Evolutionary conservation across 2,888 invertebrate species (phyloP).

Genomic region (Pyrochroa serraticornis): DNA sequence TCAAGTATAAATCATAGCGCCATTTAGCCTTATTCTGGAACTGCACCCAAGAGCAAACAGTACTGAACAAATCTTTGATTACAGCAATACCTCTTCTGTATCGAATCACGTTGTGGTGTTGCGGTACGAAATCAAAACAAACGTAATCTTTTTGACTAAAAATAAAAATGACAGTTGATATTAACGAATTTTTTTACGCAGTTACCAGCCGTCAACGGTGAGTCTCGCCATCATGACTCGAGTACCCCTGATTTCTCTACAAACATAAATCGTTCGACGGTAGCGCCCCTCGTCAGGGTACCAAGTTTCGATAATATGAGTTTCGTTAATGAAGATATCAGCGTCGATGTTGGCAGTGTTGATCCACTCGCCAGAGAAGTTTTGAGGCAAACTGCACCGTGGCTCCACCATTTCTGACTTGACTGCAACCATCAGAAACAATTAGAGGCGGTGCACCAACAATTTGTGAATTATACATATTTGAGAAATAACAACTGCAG

Average conservation of each 20-base stretch:
- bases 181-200: slow-evolving; percentile 4
- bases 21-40: slow-evolving; percentile 84
- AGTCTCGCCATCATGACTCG: slow-evolving; percentile 95
- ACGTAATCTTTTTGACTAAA: slow-evolving; percentile 94
- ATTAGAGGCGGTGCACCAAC: background rate
- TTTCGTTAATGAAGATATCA: slow-evolving; percentile 91
- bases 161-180: slow-evolving; percentile 25
- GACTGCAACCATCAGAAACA: slow-evolving; percentile 48
- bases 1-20: slow-evolving; percentile 85
- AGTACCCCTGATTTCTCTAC: slow-evolving; percentile 88
- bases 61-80: slow-evolving; percentile 88
- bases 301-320: slow-evolving; percentile 95
- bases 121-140: slow-evolving; percentile 94
- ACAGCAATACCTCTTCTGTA: slow-evolving; percentile 88
- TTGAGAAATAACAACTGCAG: too few relatives aligned
- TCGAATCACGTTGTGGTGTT: slow-evolving; percentile 94
- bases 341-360: slow-evolving; percentile 97
- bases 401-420: slow-evolving; percentile 90
- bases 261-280: slow-evolving; percentile 89
- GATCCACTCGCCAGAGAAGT: slow-evolving; percentile 94
- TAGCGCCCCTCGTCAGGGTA: slow-evolving; percentile 91
- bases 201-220: slow-evolving; percentile 91
- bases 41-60: slow-evolving; percentile 94
- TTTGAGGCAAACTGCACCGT: slow-evolving; percentile 90
- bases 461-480: too few relatives aligned